Conservation (phyloP, 2,113 vertebrate species). For the Neolamprologus modestus region DNA sequence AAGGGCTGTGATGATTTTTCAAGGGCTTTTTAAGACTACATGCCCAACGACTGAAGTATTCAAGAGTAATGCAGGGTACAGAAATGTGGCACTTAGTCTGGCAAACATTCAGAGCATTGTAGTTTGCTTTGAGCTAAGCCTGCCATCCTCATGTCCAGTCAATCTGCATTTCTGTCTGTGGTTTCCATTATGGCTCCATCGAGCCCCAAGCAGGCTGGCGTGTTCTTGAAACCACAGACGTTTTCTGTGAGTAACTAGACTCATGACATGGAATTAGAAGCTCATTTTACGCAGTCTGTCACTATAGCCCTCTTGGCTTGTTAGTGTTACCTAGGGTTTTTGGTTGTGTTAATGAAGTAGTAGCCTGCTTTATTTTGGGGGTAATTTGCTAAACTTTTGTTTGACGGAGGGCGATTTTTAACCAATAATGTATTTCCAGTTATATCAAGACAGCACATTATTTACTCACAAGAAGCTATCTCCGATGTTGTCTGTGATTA, state of each 20-base stretch:
- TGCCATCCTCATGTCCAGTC: conserved; percentile 55
- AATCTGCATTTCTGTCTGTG: conserved; percentile 49
- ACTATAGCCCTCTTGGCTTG: background rate
- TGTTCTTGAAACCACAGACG: conserved; percentile 33
- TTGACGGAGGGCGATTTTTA: background rate
- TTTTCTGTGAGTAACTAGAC: conserved; percentile 60
- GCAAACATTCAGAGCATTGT: conserved; percentile 40
- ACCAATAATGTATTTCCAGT: background rate
- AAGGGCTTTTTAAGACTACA: conserved; percentile 5
- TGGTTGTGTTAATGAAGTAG: conserved; percentile 1
- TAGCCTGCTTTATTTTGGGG: background rate
- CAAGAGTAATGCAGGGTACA: conserved; percentile 34
- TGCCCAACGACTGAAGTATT: conserved; percentile 9
- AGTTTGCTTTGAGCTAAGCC: conserved; percentile 43
- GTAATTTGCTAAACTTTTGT: background rate
- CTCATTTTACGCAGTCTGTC: conserved; percentile 37
- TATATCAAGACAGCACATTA: background rate
- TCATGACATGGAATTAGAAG: conserved; percentile 49
- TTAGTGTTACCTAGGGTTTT: background rate
- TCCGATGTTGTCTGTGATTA: background rate
- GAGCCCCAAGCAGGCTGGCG: conserved; percentile 31
- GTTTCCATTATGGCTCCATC: conserved; percentile 47
- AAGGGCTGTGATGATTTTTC: conserved; percentile 40
- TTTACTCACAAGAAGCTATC: background rate
- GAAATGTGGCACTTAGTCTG: conserved; percentile 29